Percentiles rank a stretch among this genome's conserved stretches.
Evolutionary conservation across 2,888 invertebrate species (phyloP).

Genomic region (Molorchus minor): DNA sequence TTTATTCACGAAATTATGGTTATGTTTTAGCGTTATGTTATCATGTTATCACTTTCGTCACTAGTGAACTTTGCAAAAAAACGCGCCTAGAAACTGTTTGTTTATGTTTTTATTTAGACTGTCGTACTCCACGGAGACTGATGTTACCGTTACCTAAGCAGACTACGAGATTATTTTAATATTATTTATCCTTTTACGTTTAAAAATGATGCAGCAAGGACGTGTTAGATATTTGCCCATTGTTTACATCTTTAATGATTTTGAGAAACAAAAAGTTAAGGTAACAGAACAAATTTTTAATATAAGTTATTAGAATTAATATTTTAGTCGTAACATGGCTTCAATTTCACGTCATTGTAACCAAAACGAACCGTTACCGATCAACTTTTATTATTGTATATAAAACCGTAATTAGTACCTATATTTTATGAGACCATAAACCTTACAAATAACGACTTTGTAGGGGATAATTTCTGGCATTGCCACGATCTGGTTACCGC

Average conservation of each 20-base stretch:
- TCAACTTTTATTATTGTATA: neutral
- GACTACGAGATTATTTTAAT: neutral
- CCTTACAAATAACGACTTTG: neutral
- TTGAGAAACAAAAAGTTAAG: neutral
- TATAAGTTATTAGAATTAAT: no score
- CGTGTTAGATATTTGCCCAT: neutral
- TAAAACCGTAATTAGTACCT: neutral
- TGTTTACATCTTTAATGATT: neutral
- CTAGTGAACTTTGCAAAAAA: no score
- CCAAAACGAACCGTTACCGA: neutral
- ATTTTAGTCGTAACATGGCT: no score
- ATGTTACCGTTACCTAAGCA: no score
- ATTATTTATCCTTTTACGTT: neutral
- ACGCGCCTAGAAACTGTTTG: no score
- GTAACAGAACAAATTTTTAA: neutral
- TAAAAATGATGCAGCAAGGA: neutral
- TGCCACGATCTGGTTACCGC: conserved; percentile 3
- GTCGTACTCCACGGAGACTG: no score
- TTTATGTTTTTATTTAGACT: no score
- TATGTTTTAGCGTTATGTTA: no score
- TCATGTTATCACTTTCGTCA: no score
- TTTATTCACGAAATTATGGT: no score
- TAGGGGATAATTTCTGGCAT: neutral
- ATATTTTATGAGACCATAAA: neutral
- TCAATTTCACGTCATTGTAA: neutral